A percentile compares a stretch with the other conserved stretches of the same genome.
Conservation (phyloP, 2,888 invertebrate genomes). For the Agrotis segetum region DNA sequence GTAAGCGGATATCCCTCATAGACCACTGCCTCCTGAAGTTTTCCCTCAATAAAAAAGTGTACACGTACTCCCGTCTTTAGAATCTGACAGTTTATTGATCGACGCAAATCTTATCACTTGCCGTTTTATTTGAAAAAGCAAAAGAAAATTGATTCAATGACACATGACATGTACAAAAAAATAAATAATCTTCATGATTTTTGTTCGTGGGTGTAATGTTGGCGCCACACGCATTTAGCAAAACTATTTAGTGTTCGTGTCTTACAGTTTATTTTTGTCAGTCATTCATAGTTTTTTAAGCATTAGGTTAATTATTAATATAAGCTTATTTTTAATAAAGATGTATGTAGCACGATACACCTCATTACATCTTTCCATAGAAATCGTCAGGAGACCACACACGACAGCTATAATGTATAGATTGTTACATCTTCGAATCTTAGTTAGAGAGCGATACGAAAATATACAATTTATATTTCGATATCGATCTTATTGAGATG, state of each 20-base stretch:
- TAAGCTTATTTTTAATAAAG: too few relatives aligned
- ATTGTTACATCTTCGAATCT: too few relatives aligned
- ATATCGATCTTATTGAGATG: too few relatives aligned
- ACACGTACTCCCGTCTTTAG: neutral
- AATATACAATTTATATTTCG: too few relatives aligned
- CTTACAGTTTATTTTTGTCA: slow-evolving; percentile 46
- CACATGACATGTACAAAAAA: slow-evolving; percentile 7
- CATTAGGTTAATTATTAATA: slow-evolving; percentile 10
- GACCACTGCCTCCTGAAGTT: too few relatives aligned
- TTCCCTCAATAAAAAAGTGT: too few relatives aligned
- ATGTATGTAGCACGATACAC: too few relatives aligned
- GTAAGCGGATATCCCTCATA: too few relatives aligned
- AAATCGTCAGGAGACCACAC: too few relatives aligned
- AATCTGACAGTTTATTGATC: neutral
- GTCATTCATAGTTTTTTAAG: slow-evolving; percentile 41
- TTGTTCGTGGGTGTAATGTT: slow-evolving; percentile 45
- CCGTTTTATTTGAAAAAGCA: slow-evolving; percentile 3
- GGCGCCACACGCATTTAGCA: slow-evolving; percentile 48
- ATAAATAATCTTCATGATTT: slow-evolving; percentile 12
- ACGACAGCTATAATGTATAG: too few relatives aligned
- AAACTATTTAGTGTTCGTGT: slow-evolving; percentile 30
- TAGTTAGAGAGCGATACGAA: too few relatives aligned
- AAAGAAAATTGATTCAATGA: slow-evolving; percentile 21
- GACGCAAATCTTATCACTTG: neutral
- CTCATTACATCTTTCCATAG: too few relatives aligned